Percentiles rank a stretch among this genome's conserved stretches.
phyloP scores from a whole-genome alignment of 1,140 invertebrate genomes.

The Dendroctonus valens region DNA sequence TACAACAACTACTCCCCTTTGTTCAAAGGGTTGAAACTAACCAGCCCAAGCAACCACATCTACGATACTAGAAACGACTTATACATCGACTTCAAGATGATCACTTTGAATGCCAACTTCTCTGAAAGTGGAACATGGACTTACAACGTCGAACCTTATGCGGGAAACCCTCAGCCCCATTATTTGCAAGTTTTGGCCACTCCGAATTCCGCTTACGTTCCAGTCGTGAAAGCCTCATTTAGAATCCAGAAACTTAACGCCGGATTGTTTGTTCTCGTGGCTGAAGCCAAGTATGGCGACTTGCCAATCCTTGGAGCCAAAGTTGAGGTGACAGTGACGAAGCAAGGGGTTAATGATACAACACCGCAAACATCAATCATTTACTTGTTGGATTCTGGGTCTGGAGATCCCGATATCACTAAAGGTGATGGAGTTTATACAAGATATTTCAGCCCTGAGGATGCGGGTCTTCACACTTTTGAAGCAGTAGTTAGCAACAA shows the following conservation, averaged over 20 bases:
- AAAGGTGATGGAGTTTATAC: slow-evolving; percentile 67
- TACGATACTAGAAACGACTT: slow-evolving; percentile 51
- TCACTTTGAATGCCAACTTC: slow-evolving; percentile 54
- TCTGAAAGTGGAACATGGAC: slow-evolving; percentile 60
- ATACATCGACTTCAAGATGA: slow-evolving; percentile 54
- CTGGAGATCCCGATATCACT: slow-evolving; percentile 64
- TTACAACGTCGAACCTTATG: slow-evolving; percentile 57
- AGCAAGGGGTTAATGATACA: slow-evolving; percentile 49
- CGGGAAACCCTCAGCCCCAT: slow-evolving; percentile 59
- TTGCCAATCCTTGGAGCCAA: slow-evolving; percentile 55
- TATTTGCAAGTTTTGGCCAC: slow-evolving; percentile 57
- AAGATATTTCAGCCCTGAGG: slow-evolving; percentile 58
- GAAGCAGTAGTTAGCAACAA: slow-evolving; percentile 53
- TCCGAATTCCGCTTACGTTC: slow-evolving; percentile 47
- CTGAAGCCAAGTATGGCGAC: slow-evolving; percentile 57
- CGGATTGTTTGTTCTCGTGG: slow-evolving; percentile 52
- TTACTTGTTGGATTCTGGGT: slow-evolving; percentile 60
- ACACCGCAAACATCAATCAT: slow-evolving; percentile 51
- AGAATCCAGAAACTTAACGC: slow-evolving; percentile 48
- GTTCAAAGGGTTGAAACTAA: slow-evolving; percentile 51
- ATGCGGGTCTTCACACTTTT: slow-evolving; percentile 56
- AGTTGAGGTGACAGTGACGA: slow-evolving; percentile 54
- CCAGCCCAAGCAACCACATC: slow-evolving; percentile 52
- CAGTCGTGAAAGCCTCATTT: slow-evolving; percentile 50
- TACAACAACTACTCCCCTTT: slow-evolving; percentile 54